Base-by-base conservation (phyloP, 64 coral and sea anemone species). In the Montipora foliosa region DNA sequence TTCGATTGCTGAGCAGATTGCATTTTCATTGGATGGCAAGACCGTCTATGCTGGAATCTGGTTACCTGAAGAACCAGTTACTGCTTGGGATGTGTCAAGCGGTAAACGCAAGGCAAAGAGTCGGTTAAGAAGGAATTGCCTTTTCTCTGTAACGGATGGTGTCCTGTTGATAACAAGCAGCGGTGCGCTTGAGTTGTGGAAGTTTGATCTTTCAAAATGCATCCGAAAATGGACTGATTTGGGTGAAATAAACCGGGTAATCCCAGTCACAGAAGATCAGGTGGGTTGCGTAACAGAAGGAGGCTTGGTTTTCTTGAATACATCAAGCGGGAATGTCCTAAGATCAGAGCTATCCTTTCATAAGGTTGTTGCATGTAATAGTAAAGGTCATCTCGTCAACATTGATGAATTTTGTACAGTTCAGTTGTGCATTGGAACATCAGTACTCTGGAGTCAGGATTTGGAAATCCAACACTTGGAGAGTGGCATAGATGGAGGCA, bases 321-420 rank as follows among this genome's bases (percentile, higher is more conserved):
- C 79, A 47, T 44, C 60, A 61, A 83, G 57, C 15, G 57, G 21
- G 17, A 44, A 83, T 10, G 66, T 83, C 16, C 53, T 83, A 10
- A 66, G 4, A 58, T 57, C 49, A 17, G 44, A 47, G 5, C 57
- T 11, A 57, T 57, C 53, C 6, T 57, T 57, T 8, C 53, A 57
- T 57, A 57, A 44, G 8, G 14, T 83, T 47, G 2, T 83, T 45
- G 55, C 81, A 46, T 83, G 81, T 37, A 83, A 83, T 5, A 83
- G 58, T 83, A 83, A 83, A 83, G 64, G 10, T 66, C 58, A 83
- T 14, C 11, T 83, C 12, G 16, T 83, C 44, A 67, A 24, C 5
- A 7, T 1, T 6, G 44, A 47, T 13, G 14, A 19, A 8, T 5
- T 2, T 6, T 6, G 11, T 4, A 44, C 29, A 4, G 0, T 83